Conservation (phyloP, 2,888 invertebrate genomes). For the Ochropleura leucogaster region DNA sequence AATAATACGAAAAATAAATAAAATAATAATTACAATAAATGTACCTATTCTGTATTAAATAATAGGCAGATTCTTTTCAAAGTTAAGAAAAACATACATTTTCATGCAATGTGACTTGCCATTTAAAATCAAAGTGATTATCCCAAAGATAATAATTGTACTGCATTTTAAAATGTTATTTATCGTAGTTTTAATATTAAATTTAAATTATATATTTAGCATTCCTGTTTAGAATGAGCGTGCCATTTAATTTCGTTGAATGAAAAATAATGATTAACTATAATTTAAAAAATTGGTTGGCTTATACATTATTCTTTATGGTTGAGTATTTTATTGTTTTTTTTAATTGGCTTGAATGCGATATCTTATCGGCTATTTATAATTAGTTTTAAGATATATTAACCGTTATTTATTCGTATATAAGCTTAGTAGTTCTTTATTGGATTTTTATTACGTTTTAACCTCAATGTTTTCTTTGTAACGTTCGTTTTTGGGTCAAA, state of each 20-base stretch:
- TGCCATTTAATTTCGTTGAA: slow-evolving; percentile 70
- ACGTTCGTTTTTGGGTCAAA: slow-evolving; percentile 31
- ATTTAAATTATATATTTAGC: slow-evolving; percentile 33
- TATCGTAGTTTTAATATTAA: slow-evolving; percentile 60
- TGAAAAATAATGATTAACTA: slow-evolving; percentile 38
- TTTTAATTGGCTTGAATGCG: slow-evolving; percentile 1
- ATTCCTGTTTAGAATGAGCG: slow-evolving; percentile 69
- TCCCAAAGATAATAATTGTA: slow-evolving; percentile 81
- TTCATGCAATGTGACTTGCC: slow-evolving; percentile 76
- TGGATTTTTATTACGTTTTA: slow-evolving; percentile 27
- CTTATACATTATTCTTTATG: not conserved
- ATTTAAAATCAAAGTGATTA: slow-evolving; percentile 80
- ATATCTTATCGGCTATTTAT: slow-evolving; percentile 33
- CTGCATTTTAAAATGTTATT: slow-evolving; percentile 76
- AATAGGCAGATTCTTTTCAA: slow-evolving; percentile 44
- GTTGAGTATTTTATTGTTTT: slow-evolving; percentile 32
- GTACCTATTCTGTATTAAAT: not conserved
- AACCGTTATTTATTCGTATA: slow-evolving; percentile 50
- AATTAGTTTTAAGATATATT: slow-evolving; percentile 31
- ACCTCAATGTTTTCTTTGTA: slow-evolving; percentile 10
- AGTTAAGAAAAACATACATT: slow-evolving; percentile 6
- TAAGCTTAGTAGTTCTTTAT: slow-evolving; percentile 31
- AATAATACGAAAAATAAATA: not conserved
- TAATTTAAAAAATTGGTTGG: slow-evolving; percentile 1
- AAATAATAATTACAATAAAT: not conserved